These are phyloP conservation scores for Bradynema listronoti DNA, from an alignment of 1,140 invertebrate genomes.

Conservation along the genomic window DNA sequence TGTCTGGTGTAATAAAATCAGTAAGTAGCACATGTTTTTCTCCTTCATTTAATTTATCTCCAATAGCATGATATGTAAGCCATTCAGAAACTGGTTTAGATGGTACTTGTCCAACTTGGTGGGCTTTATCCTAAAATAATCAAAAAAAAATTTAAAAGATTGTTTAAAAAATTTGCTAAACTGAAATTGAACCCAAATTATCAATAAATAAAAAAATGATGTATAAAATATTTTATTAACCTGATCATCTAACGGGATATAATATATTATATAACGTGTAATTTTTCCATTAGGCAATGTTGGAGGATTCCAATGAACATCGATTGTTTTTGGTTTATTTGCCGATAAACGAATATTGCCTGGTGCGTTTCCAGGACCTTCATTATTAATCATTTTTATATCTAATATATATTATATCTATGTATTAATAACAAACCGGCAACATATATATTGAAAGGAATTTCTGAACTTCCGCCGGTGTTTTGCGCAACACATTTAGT, in stretches of 20 bases:
- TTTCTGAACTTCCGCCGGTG: constrained; percentile 44
- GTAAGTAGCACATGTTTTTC: constrained; percentile 43
- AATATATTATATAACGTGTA: constrained; percentile 55
- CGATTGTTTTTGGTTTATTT: constrained; percentile 49
- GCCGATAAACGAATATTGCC: constrained; percentile 50
- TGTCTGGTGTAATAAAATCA: constrained; percentile 49
- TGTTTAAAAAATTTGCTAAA: too few species aligned
- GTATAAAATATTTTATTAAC: constrained; percentile 20
- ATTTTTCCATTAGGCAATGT: constrained; percentile 55
- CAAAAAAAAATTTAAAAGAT: constrained; percentile 8
- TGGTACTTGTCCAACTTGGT: constrained; percentile 55
- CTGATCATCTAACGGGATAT: constrained; percentile 56
- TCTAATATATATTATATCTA: constrained; percentile 1
- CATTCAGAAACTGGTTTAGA: constrained; percentile 41
- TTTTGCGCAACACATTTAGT: constrained; percentile 54
- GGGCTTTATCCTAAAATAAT: constrained; percentile 37
- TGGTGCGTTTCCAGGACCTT: constrained; percentile 52
- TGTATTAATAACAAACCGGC: constrained; percentile 32
- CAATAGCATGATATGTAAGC: constrained; percentile 49
- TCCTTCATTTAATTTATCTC: constrained; percentile 46
- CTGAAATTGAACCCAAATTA: too few species aligned
- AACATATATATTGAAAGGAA: constrained; percentile 48
- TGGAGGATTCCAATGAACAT: constrained; percentile 50
- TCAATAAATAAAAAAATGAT: too few species aligned
- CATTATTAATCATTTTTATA: constrained; percentile 4